Percentiles rank a stretch among this genome's conserved stretches.
These are phyloP conservation scores for Drosophila robusta DNA, from an alignment of 2,888 invertebrate species.

Conservation along the genomic window DNA sequence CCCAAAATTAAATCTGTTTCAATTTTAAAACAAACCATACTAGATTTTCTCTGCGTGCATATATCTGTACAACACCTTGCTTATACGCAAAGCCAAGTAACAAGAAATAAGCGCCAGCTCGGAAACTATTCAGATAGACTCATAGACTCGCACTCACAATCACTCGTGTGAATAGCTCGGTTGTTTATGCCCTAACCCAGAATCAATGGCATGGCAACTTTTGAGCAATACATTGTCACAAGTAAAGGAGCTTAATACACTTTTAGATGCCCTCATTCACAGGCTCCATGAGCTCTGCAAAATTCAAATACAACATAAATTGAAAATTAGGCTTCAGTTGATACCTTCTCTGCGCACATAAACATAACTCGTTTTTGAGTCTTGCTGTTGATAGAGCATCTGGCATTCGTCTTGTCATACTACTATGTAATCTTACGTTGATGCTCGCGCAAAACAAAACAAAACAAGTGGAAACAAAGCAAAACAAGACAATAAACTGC, in stretches of 20 bases:
- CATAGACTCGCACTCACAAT: conserved; percentile 12
- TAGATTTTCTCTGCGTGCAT: conserved; percentile 2
- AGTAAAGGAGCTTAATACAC: neutral
- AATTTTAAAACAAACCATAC: neutral
- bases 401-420: neutral
- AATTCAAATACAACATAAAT: no score
- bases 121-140: conserved; percentile 40
- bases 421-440: neutral
- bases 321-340: no score
- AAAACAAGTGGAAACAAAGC: conserved; percentile 51
- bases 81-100: neutral
- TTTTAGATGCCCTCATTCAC: no score
- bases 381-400: conserved; percentile 9
- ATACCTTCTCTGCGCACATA: no score
- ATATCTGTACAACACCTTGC: neutral
- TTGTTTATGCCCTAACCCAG: conserved; percentile 6
- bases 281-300: no score
- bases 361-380: no score
- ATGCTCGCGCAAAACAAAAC: conserved; percentile 20
- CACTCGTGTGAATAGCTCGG: conserved; percentile 25
- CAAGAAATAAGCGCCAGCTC: conserved; percentile 7
- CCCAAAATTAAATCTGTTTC: no score
- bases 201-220: conserved; percentile 20
- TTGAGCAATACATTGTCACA: conserved; percentile 3
- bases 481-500: conserved; percentile 75